Evolutionary conservation across 2,797 vertebrate species (phyloP).

Genomic region (Crenuchus spilurus): DNA sequence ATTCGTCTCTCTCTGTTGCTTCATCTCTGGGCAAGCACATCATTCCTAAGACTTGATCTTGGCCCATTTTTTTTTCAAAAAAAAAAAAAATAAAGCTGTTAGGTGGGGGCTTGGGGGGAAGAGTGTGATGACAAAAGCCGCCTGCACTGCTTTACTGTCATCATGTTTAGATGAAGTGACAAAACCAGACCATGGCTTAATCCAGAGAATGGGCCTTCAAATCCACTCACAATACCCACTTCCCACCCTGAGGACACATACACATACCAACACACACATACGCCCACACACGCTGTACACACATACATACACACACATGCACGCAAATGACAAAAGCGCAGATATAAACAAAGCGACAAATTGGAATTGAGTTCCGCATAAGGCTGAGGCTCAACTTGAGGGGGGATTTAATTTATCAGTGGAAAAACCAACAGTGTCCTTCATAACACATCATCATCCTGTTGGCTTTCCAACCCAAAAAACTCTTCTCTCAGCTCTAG

Average conservation of each 20-base stretch:
- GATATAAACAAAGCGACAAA: constrained; percentile 43
- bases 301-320: constrained; percentile 34
- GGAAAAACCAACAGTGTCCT: constrained; percentile 21
- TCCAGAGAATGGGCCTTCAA: constrained; percentile 69
- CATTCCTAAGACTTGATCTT: constrained; percentile 22
- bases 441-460: constrained; percentile 5
- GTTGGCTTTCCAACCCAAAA: neutral
- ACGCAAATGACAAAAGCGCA: constrained; percentile 38
- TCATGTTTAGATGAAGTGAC: constrained; percentile 65
- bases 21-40: constrained; percentile 11
- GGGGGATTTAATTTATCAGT: constrained; percentile 42
- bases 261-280: constrained; percentile 43
- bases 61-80: constrained; percentile 32
- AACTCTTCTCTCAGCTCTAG: constrained; percentile 7
- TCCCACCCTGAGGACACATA: constrained; percentile 43
- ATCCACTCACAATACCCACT: constrained; percentile 64
- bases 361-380: constrained; percentile 51
- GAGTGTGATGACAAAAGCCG: constrained; percentile 66
- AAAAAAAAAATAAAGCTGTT: constrained; percentile 21
- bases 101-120: constrained; percentile 5
- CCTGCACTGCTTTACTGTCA: constrained; percentile 49
- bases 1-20: constrained; percentile 23
- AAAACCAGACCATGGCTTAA: constrained; percentile 70
- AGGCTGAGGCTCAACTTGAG: constrained; percentile 42
- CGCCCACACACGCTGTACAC: constrained; percentile 45